Evolutionary conservation across 2,888 invertebrate species (phyloP), one percentile per base, ranked within the genome.

Genomic region (Crioceris asparagi): DNA sequence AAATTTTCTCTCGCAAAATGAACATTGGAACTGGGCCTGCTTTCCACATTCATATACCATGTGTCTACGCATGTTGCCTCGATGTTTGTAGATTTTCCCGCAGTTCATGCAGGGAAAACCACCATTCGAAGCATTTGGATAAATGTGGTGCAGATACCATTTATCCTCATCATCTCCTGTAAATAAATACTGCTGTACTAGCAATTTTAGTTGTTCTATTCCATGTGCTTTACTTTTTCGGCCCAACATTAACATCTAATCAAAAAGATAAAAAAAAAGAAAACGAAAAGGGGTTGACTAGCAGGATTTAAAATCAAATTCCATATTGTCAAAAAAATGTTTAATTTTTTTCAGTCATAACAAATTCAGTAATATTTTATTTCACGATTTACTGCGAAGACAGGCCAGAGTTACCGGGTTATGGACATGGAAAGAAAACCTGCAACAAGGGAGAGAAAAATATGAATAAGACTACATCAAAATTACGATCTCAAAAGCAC

Each of bases 11-110:
- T 72, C 69, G 61, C 63, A 63, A 50, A 50, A 57, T 40, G 54
- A 48, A 47, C 66, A 65, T 38, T 58, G 57, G 52, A 63, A 62
- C 49, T 57, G 57, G 39, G 64, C 64, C 38, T 58, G 56, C 48
- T 63, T 62, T 38, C 64, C 64, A 51, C 65, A 65, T 69, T 79
- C 83, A 60, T 75, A 77, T 62, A 77, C 75, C 56, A 75, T 72
- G 62, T 80, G 79, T 26, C 78, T 69, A 60, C 78, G 79, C 53
- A 85, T 69, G 44, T 82, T 83, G 50, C 82, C 80, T 58, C 81
- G 81, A 64, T 79, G 79, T 66, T 79, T 80, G 72, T 88, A 88
- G 53, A 79, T 74, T 68, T 86, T 87, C 49, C 83, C 82, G 64
- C 87, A 88, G 54, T 70, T 72, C 54, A 71, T 73, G 67, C 82